Base-by-base conservation (phyloP, 2,888 invertebrate genomes). In the Drosophila ezoana region DNA sequence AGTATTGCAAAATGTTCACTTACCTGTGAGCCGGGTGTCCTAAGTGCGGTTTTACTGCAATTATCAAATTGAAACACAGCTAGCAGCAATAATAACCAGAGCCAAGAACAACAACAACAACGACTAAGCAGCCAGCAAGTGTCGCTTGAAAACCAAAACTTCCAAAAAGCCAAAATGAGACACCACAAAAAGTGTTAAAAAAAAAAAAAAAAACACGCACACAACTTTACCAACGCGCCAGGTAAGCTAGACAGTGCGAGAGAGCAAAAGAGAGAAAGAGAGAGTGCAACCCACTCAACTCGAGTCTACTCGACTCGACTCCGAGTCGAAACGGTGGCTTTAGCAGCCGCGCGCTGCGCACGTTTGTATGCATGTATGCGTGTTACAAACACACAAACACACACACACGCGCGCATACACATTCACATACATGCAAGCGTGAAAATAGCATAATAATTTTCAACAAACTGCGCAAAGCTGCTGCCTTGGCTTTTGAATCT, bases 261-360 rank as follows among this genome's bases (percentile, higher is more conserved):
- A 57, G 62, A 40, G 43, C 28, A n/a, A 28, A 20, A 57, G 58
- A 52, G 54, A 38, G 23, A 56, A 33, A n/a, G 10, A 16, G 20
- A 54, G 49, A 49, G 41, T 37, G 37, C 37, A 53, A 49, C 62
- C 64, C 60, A 72, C 77, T 76, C 63, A 67, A 69, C 16, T 35
- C 33, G 43, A 49, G 8, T 59, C 28, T 40, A 56, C 47, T 72
- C 43, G 37, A 70, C 23, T 56, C 51, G 23, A 45, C 20, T 64
- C 44, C 52, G 45, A 69, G 60, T 76, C 33, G 28, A 59, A 67
- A 63, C 45, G 41, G 16, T 51, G 67, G 73, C 73, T 72, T 59
- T 56, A 13, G 32, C 51, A 41, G 51, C 13, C 43, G 32, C 23
- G 38, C 66, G 32, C 28, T 59, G 51, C 47, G 32, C 49, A 54